A percentile compares a stretch with the other conserved stretches of the same genome.
These are phyloP conservation scores for Ariopsis seemanni DNA, from an alignment of 2,113 vertebrate genomes.

Conservation along the genomic window DNA sequence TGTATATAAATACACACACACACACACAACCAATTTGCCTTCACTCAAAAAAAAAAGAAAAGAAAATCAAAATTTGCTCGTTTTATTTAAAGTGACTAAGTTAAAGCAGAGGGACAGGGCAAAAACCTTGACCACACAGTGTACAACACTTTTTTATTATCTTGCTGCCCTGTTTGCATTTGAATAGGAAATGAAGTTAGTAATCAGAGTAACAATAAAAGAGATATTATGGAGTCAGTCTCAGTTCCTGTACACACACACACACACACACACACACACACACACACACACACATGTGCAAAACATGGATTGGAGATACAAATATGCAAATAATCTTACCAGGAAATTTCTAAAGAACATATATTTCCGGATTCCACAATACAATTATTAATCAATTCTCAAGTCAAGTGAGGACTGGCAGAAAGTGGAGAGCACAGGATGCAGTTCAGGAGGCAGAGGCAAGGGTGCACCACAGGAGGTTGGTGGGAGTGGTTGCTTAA, in stretches of 20 bases:
- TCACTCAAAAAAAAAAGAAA: too few species aligned
- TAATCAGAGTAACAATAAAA: slow-evolving; percentile 1
- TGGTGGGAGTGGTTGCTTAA: too few species aligned
- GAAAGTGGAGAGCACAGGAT: too few species aligned
- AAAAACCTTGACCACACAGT: background rate
- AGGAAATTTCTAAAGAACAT: background rate
- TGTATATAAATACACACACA: too few species aligned
- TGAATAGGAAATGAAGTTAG: background rate
- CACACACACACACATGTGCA: slow-evolving; percentile 7
- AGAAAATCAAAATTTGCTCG: too few species aligned
- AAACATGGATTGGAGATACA: background rate
- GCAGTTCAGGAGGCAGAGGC: too few species aligned
- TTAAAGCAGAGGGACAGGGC: background rate
- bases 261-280: slow-evolving; percentile 26
- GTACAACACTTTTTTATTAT: background rate
- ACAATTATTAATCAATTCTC: background rate
- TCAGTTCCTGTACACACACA: background rate
- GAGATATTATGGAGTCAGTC: background rate
- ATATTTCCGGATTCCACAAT: background rate
- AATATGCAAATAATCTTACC: background rate
- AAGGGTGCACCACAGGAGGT: too few species aligned
- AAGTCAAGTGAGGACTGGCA: too few species aligned
- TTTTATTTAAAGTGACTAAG: background rate
- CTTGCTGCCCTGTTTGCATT: background rate
- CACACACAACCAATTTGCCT: too few species aligned